Base-by-base conservation (phyloP, 2,888 invertebrate genomes). In the Agapostemon virescens region DNA sequence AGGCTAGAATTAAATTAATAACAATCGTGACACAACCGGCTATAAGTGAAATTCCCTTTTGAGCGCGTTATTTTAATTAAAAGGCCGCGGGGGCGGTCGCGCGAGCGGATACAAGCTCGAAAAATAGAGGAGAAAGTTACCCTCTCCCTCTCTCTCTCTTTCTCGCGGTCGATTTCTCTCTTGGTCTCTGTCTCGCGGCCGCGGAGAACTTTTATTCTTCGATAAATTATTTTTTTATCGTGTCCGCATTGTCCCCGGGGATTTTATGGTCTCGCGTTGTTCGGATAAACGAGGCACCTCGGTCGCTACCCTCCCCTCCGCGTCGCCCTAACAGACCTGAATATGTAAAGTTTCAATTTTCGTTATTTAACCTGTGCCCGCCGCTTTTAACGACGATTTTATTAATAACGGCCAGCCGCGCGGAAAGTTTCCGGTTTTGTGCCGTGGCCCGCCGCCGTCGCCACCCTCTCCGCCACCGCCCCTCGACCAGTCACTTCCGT, bases 31-130 rank as follows among this genome's bases (percentile, higher is more conserved):
- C 67, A 66, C 77, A 78, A 30, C 79, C 73, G 79, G 58, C 55
- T 83, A 78, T 72, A 83, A 81, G 81, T 83, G 69, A 76, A 80
- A 80, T 83, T 83, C 77, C 45, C 69, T 80, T 83, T 81, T 76
- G 70, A 83, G 76, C 70, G 73, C 72, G 83, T 83, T 81, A 84
- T 83, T 84, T 84, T 83, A 78, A 83, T 81, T 84, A 80, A 84
- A 84, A 83, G 81, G 68, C 74, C 30, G 36, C 36, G 63, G 63
- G 5, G 36, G 36, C 52, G 72, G 69, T 26, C 40, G 52, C 49
- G 49, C 52, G 42, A 45, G 33, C 55, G 64, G 61, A 61, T 61
- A 61, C 61, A 33, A 30, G 61, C 30, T 17, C 40, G 70, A 40
- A 68, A 68, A 69, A 75, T 61, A 55, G 26, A 55, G 45, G 70